Evolutionary conservation across 2,797 vertebrate species (phyloP), one percentile per base, ranked within the genome.

Genomic region (Miichthys miiuy): DNA sequence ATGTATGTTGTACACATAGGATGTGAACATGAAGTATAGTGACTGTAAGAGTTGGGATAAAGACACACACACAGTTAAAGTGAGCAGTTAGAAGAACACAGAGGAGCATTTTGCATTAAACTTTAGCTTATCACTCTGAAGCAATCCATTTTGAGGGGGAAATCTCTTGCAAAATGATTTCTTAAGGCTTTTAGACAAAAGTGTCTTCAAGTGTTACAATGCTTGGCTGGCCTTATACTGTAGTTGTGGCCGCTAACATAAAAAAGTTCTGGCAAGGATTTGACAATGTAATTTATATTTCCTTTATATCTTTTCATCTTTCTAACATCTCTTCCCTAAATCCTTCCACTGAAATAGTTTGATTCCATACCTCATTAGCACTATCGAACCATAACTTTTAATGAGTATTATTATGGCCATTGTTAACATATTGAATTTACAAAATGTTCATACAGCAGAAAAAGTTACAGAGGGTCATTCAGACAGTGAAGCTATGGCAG

Each of bases 121-220:
- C 25, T 69, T 72, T 44, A 48, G 9, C 16, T 25, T 38, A 67
- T 25, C 18, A 57, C 20, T 58, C 42, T 25, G 12, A 47, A 47
- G 8, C 17, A 23, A 46, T 69, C 67, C 2, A 17, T 72, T 74
- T 56, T 58, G 2, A 13, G 13, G 12, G 5, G 5, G n/a, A 4
- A 23, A 23, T 66, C 41, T 77, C 18, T 57, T 51, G 30, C 20
- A 21, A 72, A 48, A 71, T 67, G 13, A 68, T 62, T 75, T 64
- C 47, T 30, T 42, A 23, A 52, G 20, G 20, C n/a, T 72, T 70
- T 65, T 68, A 77, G 6, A 47, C 65, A 52, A 54, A 60, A 72
- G 68, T 81, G 46, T 80, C 72, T 72, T 47, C 51, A 58, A 63
- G 30, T 42, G 50, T 71, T 20, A 52, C 2, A 18, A 2, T 47